Evolutionary conservation across 2,113 vertebrate species (phyloP).

Genomic region (Phylloscopus trochiloides): DNA sequence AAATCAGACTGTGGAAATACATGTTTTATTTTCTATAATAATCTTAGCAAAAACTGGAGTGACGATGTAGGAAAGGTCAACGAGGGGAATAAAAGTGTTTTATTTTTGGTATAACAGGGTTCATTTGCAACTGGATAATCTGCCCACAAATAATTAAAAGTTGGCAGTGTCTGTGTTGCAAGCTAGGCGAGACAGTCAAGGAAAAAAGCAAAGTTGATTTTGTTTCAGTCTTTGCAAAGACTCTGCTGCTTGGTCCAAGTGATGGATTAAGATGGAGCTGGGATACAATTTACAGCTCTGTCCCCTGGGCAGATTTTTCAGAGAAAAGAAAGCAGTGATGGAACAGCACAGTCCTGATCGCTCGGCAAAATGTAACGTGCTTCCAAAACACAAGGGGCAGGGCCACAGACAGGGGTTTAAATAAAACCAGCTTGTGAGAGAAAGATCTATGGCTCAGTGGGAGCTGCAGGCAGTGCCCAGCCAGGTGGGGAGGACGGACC

Average conservation of each 20-base stretch:
- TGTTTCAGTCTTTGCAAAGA: background rate
- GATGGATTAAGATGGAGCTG: conserved; percentile 37
- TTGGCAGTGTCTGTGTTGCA: background rate
- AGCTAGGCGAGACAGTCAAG: background rate
- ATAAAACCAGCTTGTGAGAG: background rate
- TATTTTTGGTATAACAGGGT: background rate
- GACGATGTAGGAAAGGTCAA: background rate
- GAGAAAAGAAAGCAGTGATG: background rate
- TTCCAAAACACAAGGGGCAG: conserved; percentile 4
- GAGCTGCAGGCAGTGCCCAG: background rate
- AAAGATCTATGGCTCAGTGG: background rate
- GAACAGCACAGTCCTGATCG: background rate
- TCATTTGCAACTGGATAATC: background rate
- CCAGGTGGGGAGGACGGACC: background rate
- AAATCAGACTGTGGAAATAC: background rate
- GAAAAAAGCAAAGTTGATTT: conserved; percentile 16
- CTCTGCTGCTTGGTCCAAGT: background rate
- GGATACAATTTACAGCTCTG: conserved; percentile 30
- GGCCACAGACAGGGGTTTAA: conserved; percentile 1
- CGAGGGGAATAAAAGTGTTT: background rate
- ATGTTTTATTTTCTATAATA: background rate
- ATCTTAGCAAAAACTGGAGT: background rate
- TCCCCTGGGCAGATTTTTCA: background rate
- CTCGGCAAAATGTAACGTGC: background rate
- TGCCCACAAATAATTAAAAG: background rate